Evolutionary conservation across 2,888 invertebrate genomes (phyloP).

Genomic region (Brachypterus glaber): DNA sequence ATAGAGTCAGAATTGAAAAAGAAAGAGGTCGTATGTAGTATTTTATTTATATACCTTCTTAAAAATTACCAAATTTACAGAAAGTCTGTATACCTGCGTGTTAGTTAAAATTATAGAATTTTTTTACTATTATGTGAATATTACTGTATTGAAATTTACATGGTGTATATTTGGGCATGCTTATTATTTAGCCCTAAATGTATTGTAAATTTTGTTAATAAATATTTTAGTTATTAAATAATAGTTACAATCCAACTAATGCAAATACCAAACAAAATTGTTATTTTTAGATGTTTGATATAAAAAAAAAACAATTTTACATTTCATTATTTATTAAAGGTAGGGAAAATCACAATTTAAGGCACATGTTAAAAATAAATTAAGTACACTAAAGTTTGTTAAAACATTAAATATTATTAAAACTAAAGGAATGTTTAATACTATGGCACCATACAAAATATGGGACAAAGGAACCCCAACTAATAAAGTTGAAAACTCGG

Average conservation of each 20-base stretch:
- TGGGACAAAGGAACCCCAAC: background rate
- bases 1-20: conserved; percentile 72
- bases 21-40: conserved; percentile 48
- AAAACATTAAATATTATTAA: conserved; percentile 12
- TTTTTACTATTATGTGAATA: conserved; percentile 1
- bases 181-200: conserved; percentile 16
- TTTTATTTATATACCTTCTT: conserved; percentile 6
- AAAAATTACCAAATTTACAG: too few species aligned
- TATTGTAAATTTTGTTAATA: conserved; percentile 7
- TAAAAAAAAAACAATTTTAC: background rate
- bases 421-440: conserved; percentile 8
- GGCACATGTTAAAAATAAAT: conserved; percentile 23
- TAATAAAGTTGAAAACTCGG: too few species aligned
- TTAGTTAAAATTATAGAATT: too few species aligned
- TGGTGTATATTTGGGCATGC: conserved; percentile 15
- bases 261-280: too few species aligned
- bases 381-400: conserved; percentile 21
- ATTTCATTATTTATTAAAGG: conserved; percentile 5
- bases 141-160: conserved; percentile 5
- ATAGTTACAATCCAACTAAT: too few species aligned
- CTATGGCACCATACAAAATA: conserved; percentile 5
- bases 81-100: too few species aligned
- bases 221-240: conserved; percentile 5
- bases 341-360: conserved; percentile 24
- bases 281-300: background rate